Base-by-base conservation (phyloP, 2,113 vertebrate genomes). In the Hippocampus barbouri region DNA sequence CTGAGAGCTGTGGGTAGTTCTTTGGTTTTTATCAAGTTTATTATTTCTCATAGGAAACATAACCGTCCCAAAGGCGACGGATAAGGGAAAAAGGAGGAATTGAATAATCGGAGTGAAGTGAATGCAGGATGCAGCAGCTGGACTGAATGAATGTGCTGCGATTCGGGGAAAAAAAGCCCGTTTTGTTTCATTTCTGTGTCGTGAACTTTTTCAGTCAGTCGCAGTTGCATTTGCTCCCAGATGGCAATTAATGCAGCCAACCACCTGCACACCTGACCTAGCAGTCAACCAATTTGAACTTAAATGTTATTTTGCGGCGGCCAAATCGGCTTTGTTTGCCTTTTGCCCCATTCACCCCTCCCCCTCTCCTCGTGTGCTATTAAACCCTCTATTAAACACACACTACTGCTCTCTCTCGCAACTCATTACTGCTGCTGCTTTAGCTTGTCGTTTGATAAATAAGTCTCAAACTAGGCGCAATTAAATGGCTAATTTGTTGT, bases 401-500 rank as follows among this genome's bases (percentile, higher is more conserved):
- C 25, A 53, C 70, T 69, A 77, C 40, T 57, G 23, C 43, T 21
- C 49, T 30, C 41, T 10, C 63, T 64, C 51, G 23, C 66, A 47
- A 72, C 72, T 86, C 77, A 72, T 86, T 86, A 85, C 69, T 30
- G 75, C 73, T 68, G 41, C 68, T 86, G 38, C 79, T 78, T 80
- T 34, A 73, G 57, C 72, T 75, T 49, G 10, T 45, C 65, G 49
- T 87, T 83, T 84, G 66, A 81, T 76, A 72, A 69, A 74, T 51
- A 75, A 70, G 76, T 73, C 66, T 83, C 49, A 68, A 70, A 83
- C 71, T 67, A 76, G 59, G 70, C 76, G 62, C 73, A 88, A 82
- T 86, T 84, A 88, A 85, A 76, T 30, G 71, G 77, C 65, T 74
- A 82, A 81, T 87, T 85, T 87, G 79, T 65, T 62, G n/a, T 76